phyloP scores from a whole-genome alignment of 2,888 invertebrate species.

The Drosophila infuscata region DNA sequence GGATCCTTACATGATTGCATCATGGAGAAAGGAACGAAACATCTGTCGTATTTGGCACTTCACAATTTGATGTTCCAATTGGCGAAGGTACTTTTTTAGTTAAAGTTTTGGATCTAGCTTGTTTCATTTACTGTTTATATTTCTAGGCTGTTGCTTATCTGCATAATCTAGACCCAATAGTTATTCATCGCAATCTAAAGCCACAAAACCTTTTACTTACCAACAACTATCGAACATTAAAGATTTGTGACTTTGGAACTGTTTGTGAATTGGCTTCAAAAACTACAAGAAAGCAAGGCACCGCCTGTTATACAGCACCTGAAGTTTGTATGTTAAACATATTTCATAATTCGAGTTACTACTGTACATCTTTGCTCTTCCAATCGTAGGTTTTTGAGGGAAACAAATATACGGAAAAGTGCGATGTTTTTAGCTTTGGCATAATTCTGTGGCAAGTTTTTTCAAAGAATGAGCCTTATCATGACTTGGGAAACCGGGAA shows the following conservation, averaged over 20 bases:
- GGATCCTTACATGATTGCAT: not conserved
- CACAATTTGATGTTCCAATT: conserved; percentile 3
- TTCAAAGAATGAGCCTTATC: not conserved
- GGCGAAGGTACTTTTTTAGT: not conserved
- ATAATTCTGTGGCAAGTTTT: conserved; percentile 6
- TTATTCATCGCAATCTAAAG: conserved; percentile 55
- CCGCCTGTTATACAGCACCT: not conserved
- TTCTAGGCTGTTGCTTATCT: conserved; percentile 40
- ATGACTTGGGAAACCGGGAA: fast-evolving
- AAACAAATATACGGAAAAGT: not conserved
- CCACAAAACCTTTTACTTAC: conserved; percentile 37
- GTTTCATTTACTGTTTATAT: not conserved
- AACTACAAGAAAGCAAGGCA: fast-evolving
- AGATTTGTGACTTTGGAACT: conserved; percentile 51
- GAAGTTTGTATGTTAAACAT: conserved; percentile 1
- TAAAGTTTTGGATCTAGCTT: not conserved
- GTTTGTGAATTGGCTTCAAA: not conserved
- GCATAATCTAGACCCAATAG: conserved; percentile 12
- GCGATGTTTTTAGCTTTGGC: conserved; percentile 9
- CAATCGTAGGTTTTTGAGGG: fast-evolving
- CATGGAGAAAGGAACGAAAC: fast-evolving
- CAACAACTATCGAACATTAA: conserved; percentile 13
- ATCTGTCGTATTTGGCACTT: not conserved
- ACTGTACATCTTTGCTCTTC: not conserved
- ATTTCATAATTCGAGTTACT: not conserved